These are phyloP conservation scores for Aphelocoma californica DNA, from an alignment of 2,797 vertebrate species.

Conservation along the genomic window DNA sequence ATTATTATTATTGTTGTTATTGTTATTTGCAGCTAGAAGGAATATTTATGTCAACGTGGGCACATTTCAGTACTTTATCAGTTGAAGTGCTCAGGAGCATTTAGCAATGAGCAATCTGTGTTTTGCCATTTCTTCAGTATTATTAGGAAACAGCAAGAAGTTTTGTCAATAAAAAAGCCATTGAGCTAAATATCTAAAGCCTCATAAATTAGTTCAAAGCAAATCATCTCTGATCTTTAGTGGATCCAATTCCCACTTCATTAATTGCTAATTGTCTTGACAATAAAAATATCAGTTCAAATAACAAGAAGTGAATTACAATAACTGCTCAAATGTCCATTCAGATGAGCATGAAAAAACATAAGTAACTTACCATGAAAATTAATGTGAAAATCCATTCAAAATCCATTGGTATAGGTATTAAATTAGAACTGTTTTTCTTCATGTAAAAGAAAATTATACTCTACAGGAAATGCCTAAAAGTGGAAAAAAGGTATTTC, in stretches of 20 bases:
- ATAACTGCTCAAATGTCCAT: conserved; percentile 20
- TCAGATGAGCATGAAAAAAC: conserved; percentile 18
- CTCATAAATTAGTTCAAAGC: conserved; percentile 45
- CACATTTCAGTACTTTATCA: neutral
- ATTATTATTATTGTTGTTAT: neutral
- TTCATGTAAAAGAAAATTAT: neutral
- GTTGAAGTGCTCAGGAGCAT: neutral
- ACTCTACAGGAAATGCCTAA: neutral
- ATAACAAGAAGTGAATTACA: conserved; percentile 50
- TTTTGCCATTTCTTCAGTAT: neutral
- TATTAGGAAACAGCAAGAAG: conserved; percentile 17
- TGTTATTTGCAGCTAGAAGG: neutral
- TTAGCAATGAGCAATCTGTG: neutral
- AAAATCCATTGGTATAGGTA: neutral
- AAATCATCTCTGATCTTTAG: conserved; percentile 37
- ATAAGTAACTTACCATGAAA: conserved; percentile 9
- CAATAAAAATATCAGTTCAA: conserved; percentile 50
- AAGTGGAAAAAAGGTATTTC: neutral
- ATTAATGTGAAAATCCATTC: neutral
- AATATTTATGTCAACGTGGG: neutral
- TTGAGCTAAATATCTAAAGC: conserved; percentile 8
- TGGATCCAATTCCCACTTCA: conserved; percentile 43
- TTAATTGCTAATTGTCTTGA: conserved; percentile 61
- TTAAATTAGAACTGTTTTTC: neutral
- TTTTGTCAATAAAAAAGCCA: conserved; percentile 44